phyloP scores from a whole-genome alignment of 2,113 vertebrate species.

The Podiceps cristatus region DNA sequence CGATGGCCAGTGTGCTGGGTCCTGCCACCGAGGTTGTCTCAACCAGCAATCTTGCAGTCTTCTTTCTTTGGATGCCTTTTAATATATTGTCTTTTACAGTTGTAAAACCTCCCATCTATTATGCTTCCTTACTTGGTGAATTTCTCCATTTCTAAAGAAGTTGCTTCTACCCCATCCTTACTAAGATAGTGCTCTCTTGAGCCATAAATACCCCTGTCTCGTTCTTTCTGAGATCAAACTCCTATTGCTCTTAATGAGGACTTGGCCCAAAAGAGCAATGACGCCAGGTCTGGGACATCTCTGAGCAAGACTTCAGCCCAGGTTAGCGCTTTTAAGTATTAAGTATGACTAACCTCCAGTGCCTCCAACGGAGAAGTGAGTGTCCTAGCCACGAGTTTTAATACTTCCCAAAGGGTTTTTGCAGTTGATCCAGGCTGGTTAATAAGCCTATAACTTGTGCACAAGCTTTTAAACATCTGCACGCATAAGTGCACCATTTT shows the following conservation, averaged over 20 bases:
- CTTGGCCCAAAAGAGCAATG: background rate
- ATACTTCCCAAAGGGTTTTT: slow-evolving; percentile 30
- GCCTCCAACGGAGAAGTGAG: background rate
- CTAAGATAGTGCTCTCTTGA: background rate
- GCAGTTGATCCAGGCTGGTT: background rate
- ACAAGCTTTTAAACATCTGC: slow-evolving; percentile 59
- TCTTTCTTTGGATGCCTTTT: background rate
- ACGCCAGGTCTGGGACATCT: background rate
- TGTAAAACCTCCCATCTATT: background rate
- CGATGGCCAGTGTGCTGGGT: background rate
- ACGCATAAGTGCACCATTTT: background rate
- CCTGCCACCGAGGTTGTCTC: background rate
- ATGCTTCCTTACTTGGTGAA: background rate
- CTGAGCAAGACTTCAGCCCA: background rate
- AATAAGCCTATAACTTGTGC: background rate
- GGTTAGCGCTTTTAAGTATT: background rate
- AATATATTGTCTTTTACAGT: background rate
- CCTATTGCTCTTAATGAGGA: background rate
- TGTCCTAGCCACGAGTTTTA: slow-evolving; percentile 9
- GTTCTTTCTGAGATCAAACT: background rate
- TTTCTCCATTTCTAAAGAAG: background rate
- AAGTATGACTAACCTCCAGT: background rate
- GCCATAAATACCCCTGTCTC: background rate
- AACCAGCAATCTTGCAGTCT: background rate
- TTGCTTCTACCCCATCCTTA: background rate